Conservation (phyloP, 2,797 vertebrate species). For the Mus minutoides region DNA sequence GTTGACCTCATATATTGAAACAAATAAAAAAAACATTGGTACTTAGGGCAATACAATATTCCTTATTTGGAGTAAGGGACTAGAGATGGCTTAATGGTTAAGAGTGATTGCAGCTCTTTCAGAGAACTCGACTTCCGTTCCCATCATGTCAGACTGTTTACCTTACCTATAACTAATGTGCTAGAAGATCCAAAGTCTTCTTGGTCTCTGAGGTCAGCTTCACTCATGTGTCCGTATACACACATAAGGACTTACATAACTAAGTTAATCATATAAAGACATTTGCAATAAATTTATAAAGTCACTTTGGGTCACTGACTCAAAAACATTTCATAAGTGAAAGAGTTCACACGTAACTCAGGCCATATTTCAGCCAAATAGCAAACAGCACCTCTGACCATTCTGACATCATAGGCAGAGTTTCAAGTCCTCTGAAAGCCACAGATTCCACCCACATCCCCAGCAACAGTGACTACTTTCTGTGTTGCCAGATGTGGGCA, state of each 20-base stretch:
- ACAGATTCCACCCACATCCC: neutral
- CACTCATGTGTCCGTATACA: neutral
- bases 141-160: neutral
- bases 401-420: neutral
- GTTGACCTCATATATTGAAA: neutral
- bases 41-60: neutral
- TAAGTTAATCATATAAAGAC: neutral
- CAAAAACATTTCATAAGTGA: neutral
- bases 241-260: neutral
- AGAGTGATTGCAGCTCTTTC: neutral
- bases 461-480: no score
- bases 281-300: neutral
- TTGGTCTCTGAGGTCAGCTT: neutral
- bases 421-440: neutral
- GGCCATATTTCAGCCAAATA: neutral
- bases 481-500: neutral
- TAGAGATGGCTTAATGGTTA: no score
- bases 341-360: neutral
- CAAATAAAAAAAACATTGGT: neutral
- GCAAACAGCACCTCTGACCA: constrained; percentile 3
- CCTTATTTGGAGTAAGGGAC: neutral
- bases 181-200: neutral
- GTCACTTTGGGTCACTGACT: neutral
- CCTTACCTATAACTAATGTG: no score
- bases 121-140: neutral